phyloP scores from a whole-genome alignment of 2,888 invertebrate species.

The Bugula neritina region DNA sequence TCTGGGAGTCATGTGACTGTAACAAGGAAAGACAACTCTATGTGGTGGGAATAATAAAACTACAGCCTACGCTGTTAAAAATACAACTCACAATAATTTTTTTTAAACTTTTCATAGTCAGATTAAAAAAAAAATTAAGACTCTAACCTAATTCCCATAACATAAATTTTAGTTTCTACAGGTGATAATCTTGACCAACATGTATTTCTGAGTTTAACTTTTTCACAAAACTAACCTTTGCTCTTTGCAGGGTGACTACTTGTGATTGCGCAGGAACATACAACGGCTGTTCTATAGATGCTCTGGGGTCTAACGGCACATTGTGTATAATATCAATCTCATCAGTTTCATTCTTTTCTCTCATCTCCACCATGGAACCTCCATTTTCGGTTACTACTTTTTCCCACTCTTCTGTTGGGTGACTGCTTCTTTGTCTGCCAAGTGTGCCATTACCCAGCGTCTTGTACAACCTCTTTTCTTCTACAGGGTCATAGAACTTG shows the following conservation, averaged over 20 bases:
- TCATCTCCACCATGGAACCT: neutral
- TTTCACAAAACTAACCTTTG: too few relatives aligned
- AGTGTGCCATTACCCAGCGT: slow-evolving; percentile 13
- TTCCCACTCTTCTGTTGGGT: slow-evolving; percentile 16
- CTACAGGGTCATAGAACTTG: neutral
- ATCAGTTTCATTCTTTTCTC: neutral
- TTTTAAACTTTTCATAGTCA: too few relatives aligned
- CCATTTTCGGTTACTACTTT: slow-evolving; percentile 7
- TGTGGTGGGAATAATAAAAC: too few relatives aligned
- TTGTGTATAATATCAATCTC: slow-evolving; percentile 17
- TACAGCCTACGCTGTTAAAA: too few relatives aligned
- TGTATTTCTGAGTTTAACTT: too few relatives aligned
- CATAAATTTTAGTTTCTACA: too few relatives aligned
- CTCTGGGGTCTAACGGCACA: neutral
- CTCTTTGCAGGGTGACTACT: slow-evolving; percentile 11
- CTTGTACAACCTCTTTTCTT: neutral
- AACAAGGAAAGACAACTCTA: too few relatives aligned
- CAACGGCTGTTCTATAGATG: neutral
- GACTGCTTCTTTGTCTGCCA: neutral
- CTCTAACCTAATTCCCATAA: too few relatives aligned
- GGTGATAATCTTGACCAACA: too few relatives aligned
- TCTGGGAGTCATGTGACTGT: slow-evolving; percentile 1
- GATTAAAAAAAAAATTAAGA: too few relatives aligned
- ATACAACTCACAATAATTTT: too few relatives aligned
- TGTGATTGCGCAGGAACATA: neutral